Conservation (phyloP, 2,113 vertebrate species). For the Neoarius graeffei region DNA sequence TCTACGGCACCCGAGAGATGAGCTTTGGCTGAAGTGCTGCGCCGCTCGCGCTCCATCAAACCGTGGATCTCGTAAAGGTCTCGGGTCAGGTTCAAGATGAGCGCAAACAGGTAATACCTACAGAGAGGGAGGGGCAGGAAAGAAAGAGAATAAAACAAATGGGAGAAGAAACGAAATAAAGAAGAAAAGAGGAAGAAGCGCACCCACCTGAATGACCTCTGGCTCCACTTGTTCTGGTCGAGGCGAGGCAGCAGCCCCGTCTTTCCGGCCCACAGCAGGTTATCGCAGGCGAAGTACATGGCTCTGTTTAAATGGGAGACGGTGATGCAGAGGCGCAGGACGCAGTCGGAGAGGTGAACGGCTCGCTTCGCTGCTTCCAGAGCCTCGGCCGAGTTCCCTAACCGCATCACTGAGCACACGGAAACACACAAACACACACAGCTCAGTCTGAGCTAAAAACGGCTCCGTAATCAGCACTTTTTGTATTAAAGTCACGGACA, state of each 20-base stretch:
- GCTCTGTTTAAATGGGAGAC: constrained; percentile 89
- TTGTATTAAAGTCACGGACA: not conserved
- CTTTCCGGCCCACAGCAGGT: constrained; percentile 87
- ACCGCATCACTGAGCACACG: constrained; percentile 78
- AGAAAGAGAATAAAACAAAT: not conserved
- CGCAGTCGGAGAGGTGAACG: constrained; percentile 86
- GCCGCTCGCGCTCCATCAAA: constrained; percentile 76
- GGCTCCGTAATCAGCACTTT: not conserved
- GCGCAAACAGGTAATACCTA: constrained; percentile 90
- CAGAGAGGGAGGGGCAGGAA: not conserved
- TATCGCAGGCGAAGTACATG: constrained; percentile 92
- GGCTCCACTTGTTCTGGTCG: constrained; percentile 89
- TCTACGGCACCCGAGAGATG: constrained; percentile 10
- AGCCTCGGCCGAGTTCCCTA: constrained; percentile 89
- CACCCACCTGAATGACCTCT: constrained; percentile 85
- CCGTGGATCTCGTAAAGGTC: constrained; percentile 84
- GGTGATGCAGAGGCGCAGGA: constrained; percentile 89
- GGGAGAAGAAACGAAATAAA: not conserved
- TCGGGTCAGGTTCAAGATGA: constrained; percentile 87
- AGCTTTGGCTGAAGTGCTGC: constrained; percentile 38
- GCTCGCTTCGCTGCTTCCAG: constrained; percentile 85
- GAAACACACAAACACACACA: not conserved
- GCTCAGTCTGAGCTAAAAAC: not conserved
- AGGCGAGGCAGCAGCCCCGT: constrained; percentile 73
- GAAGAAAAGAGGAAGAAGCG: not conserved